phyloP scores from a whole-genome alignment of 2,888 invertebrate species.

The Papilio gigon region DNA sequence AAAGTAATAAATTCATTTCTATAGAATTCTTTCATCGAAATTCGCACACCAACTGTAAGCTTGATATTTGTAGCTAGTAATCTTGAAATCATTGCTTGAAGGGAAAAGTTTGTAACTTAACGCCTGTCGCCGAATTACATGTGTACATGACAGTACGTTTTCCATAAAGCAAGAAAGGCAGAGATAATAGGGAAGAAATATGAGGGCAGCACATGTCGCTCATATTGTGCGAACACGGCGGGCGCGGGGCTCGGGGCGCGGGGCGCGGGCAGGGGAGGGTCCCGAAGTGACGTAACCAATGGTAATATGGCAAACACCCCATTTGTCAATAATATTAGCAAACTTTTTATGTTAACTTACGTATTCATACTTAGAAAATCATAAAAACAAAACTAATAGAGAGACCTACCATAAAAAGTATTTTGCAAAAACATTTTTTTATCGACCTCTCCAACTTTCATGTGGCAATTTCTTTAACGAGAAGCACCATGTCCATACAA shows the following conservation, averaged over 20 bases:
- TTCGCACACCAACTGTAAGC: neutral
- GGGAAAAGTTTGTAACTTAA: neutral
- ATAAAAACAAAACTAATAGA: no score
- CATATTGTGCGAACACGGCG: constrained; percentile 21
- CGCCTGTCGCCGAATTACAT: neutral
- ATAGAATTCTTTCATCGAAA: no score
- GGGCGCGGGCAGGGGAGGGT: neutral
- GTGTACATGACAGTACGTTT: neutral
- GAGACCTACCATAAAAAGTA: no score
- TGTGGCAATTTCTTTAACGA: no score
- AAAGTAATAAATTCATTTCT: no score
- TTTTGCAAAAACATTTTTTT: no score
- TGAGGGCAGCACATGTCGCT: constrained; percentile 32
- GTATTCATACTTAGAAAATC: no score
- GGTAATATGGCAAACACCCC: neutral
- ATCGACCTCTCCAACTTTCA: no score
- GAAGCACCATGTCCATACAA: neutral
- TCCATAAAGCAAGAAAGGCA: constrained; percentile 20
- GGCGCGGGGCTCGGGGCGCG: neutral
- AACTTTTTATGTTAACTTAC: no score
- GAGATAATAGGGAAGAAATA: constrained; percentile 36
- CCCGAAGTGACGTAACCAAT: neutral
- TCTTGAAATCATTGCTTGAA: neutral
- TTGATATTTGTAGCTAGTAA: neutral
- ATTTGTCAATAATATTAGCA: neutral